Evolutionary conservation across 1,140 invertebrate genomes (phyloP).

Genomic region (Cotesia glomerata): DNA sequence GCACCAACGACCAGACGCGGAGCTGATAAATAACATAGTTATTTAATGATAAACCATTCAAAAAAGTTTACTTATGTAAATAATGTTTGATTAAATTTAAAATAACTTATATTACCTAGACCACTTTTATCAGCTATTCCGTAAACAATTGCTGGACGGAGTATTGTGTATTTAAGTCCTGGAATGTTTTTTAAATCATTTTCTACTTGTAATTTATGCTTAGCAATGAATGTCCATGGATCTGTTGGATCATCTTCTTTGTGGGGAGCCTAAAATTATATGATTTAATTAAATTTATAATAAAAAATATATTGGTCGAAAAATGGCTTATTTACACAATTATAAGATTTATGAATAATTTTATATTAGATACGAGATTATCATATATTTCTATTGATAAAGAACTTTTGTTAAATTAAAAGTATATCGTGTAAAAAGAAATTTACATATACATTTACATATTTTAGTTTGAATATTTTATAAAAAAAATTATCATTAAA

Average conservation of each 20-base stretch:
- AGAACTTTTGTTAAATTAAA: too few species aligned
- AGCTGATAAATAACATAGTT: constrained; percentile 62
- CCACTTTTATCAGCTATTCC: constrained; percentile 83
- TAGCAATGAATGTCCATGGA: constrained; percentile 83
- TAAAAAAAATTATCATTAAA: too few species aligned
- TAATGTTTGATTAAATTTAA: not conserved
- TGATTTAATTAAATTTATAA: too few species aligned
- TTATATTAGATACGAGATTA: too few species aligned
- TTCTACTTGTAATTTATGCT: constrained; percentile 85
- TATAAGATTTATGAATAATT: too few species aligned
- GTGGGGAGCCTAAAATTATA: constrained; percentile 66
- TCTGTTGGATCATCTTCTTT: constrained; percentile 78
- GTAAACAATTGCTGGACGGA: constrained; percentile 87
- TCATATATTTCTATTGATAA: too few species aligned
- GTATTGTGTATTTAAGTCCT: constrained; percentile 78
- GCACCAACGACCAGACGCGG: constrained; percentile 84
- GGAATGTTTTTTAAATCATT: constrained; percentile 72
- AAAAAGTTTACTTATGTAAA: constrained; percentile 13
- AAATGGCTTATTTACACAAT: too few species aligned
- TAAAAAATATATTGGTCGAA: too few species aligned
- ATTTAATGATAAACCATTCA: too few species aligned
- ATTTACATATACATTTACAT: too few species aligned
- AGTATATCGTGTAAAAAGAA: too few species aligned
- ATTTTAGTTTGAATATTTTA: too few species aligned
- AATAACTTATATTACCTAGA: constrained; percentile 68